Evolutionary conservation across 2,113 vertebrate genomes (phyloP).

Genomic region (Trachemys scripta): DNA sequence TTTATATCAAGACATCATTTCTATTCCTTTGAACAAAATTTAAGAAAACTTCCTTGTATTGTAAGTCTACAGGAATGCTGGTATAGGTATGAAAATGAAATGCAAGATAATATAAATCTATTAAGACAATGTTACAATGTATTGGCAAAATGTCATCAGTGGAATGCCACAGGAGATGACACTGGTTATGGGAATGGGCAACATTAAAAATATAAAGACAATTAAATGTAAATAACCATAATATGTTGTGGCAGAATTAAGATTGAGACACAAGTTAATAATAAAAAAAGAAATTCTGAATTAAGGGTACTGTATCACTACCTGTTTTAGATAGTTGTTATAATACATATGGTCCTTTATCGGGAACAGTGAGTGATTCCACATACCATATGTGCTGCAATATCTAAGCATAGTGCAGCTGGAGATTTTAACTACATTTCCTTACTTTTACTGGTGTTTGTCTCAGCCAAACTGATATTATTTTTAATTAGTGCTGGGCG

Average conservation of each 20-base stretch:
- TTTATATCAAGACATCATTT: neutral
- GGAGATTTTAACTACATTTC: slow-evolving; percentile 23
- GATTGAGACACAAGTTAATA: neutral
- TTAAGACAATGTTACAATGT: neutral
- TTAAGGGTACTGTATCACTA: neutral
- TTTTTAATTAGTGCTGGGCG: slow-evolving; percentile 60
- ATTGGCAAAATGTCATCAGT: neutral
- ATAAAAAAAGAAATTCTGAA: neutral
- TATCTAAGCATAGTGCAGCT: neutral
- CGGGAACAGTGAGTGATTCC: slow-evolving; percentile 43
- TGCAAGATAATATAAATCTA: fast-evolving
- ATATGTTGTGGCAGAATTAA: neutral
- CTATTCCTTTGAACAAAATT: neutral
- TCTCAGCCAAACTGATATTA: slow-evolving; percentile 39
- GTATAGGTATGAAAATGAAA: neutral
- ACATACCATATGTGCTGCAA: slow-evolving; percentile 41
- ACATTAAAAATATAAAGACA: neutral
- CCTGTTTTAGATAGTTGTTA: neutral
- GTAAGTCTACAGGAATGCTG: neutral
- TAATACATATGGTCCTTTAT: slow-evolving; percentile 36
- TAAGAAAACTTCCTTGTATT: neutral
- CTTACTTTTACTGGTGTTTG: neutral
- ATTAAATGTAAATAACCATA: neutral
- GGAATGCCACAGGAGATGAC: neutral
- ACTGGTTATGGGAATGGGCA: neutral